Evolutionary conservation across 2,797 vertebrate genomes (phyloP).

Genomic region (Paguma larvata): DNA sequence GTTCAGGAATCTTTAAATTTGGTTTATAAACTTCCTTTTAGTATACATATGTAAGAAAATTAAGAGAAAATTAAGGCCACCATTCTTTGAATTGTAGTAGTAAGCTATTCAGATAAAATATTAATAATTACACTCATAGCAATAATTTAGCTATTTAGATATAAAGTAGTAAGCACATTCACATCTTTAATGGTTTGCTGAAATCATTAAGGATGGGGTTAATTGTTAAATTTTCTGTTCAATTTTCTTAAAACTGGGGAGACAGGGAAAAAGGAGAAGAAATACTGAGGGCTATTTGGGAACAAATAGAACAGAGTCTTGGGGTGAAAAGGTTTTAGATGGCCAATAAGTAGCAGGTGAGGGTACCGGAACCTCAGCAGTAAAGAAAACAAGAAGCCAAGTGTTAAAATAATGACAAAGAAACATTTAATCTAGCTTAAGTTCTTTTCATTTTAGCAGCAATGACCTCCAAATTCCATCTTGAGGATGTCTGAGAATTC

Average conservation of each 20-base stretch:
- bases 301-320: not conserved
- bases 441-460: not conserved
- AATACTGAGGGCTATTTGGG: not conserved
- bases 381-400: constrained; percentile 3
- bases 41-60: not conserved
- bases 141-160: constrained; percentile 9
- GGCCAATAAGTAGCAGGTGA: not conserved
- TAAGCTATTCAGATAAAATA: not conserved
- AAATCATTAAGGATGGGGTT: not conserved
- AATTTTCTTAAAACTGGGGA: not conserved
- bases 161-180: not conserved
- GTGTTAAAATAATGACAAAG: not conserved
- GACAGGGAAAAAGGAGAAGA: constrained; percentile 1
- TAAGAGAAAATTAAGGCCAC: constrained; percentile 12
- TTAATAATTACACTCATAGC: not conserved
- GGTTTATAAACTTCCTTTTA: constrained; percentile 22
- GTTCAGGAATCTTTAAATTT: not conserved
- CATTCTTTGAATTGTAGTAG: not conserved
- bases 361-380: not conserved
- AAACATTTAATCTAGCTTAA: not conserved
- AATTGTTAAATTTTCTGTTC: constrained; percentile 41
- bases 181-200: not conserved
- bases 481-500: not conserved
- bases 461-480: not conserved
- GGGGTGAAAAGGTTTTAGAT: not conserved